Percentiles rank a stretch among this genome's conserved stretches.
Conservation (phyloP, 2,797 vertebrate species). For the Ctenopoma kingsleyae region DNA sequence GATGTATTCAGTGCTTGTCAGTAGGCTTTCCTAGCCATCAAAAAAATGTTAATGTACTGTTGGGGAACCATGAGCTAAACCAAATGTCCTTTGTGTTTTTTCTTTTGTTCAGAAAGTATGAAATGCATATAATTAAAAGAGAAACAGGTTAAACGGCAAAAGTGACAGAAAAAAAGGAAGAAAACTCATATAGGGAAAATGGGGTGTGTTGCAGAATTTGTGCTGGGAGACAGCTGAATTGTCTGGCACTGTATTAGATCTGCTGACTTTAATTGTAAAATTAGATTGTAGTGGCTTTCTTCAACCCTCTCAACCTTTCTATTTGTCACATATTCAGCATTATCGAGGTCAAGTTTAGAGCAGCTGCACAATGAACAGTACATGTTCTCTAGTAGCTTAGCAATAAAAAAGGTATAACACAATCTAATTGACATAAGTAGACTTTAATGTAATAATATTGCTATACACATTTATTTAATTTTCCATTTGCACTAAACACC, state of each 20-base stretch:
- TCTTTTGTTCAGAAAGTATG: conserved; percentile 14
- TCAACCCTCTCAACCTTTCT: background rate
- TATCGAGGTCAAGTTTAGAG: conserved; percentile 15
- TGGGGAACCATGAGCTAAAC: conserved; percentile 1
- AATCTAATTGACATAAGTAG: background rate
- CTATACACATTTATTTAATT: background rate
- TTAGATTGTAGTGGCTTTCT: conserved; percentile 1
- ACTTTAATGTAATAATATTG: background rate
- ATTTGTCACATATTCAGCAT: conserved; percentile 13
- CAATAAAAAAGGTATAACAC: background rate
- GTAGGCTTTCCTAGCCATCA: conserved; percentile 20
- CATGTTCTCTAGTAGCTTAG: background rate
- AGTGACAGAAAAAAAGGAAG: conserved; percentile 1
- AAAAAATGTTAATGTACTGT: background rate
- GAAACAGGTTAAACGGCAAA: conserved; percentile 20
- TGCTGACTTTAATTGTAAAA: background rate
- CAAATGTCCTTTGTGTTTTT: conserved; percentile 1
- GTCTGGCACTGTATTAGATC: conserved; percentile 16
- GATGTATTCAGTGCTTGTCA: conserved; percentile 43
- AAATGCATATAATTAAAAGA: conserved; percentile 18
- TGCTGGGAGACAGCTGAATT: background rate
- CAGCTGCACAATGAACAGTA: background rate
- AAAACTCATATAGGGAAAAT: background rate
- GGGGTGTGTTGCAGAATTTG: background rate
- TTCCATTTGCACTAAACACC: background rate